phyloP scores from a whole-genome alignment of 2,888 invertebrate species.

The Gymnoscelis rufifasciata region DNA sequence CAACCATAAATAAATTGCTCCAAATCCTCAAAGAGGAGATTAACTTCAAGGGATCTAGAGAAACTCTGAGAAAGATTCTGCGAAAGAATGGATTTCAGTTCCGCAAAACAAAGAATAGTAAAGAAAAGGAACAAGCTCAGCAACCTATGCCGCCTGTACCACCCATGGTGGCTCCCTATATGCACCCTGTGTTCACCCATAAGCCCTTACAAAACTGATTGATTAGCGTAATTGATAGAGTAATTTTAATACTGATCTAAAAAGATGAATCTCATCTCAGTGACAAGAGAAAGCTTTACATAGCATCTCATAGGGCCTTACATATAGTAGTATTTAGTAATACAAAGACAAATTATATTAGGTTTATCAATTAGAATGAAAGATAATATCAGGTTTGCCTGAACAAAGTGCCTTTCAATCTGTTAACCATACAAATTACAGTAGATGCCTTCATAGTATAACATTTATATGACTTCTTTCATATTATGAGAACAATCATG shows the following conservation, averaged over 20 bases:
- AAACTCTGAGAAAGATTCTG: conserved; percentile 65
- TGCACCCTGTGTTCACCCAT: conserved; percentile 69
- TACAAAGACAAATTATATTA: too few relatives aligned
- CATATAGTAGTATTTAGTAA: too few relatives aligned
- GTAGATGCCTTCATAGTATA: too few relatives aligned
- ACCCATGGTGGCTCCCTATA: conserved; percentile 64
- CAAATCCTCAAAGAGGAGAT: conserved; percentile 70
- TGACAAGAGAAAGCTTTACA: too few relatives aligned
- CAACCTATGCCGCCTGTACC: conserved; percentile 56
- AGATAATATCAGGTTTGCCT: too few relatives aligned
- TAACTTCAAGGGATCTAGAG: conserved; percentile 68
- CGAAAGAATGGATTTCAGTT: conserved; percentile 72
- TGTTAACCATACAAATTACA: too few relatives aligned
- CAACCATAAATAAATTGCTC: conserved; percentile 66
- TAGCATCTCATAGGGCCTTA: too few relatives aligned
- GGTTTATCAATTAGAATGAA: too few relatives aligned
- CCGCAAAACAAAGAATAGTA: conserved; percentile 67
- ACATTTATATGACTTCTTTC: too few relatives aligned
- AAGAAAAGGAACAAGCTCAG: conserved; percentile 58
- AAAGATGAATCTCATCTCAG: not conserved
- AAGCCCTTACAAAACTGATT: conserved; percentile 53
- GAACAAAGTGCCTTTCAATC: too few relatives aligned
- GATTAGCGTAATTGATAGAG: not conserved
- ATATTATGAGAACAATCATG: too few relatives aligned
- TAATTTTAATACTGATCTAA: conserved; percentile 4